Percentiles rank a stretch among this genome's conserved stretches.
Evolutionary conservation across 2,888 invertebrate genomes (phyloP).

Genomic region (Synergus itoensis): DNA sequence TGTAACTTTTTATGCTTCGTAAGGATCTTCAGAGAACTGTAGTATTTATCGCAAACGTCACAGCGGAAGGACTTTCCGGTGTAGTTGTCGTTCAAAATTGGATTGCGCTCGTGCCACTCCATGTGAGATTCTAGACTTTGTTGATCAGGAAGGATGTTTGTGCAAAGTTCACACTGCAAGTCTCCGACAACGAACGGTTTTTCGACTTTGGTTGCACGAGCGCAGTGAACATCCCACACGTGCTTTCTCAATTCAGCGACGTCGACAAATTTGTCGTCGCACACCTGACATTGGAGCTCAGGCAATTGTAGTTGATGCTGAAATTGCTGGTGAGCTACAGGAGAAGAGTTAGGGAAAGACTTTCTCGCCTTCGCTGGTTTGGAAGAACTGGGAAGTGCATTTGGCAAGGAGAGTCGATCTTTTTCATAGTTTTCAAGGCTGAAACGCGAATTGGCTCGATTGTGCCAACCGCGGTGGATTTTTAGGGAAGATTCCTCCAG

Average conservation of each 20-base stretch:
- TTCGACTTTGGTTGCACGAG: constrained; percentile 73
- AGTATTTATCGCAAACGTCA: constrained; percentile 83
- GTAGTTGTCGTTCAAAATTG: constrained; percentile 61
- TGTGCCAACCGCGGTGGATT: constrained; percentile 82
- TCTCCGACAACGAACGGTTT: constrained; percentile 65
- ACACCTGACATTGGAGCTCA: constrained; percentile 80
- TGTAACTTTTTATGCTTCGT: constrained; percentile 81
- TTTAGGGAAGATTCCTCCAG: constrained; percentile 83
- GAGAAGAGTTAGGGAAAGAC: constrained; percentile 65
- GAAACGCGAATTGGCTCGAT: constrained; percentile 78
- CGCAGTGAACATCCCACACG: constrained; percentile 81
- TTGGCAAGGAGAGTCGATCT: background rate
- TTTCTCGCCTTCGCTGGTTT: constrained; percentile 71
- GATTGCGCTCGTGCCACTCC: constrained; percentile 78
- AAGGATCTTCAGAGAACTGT: constrained; percentile 81
- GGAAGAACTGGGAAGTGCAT: constrained; percentile 32
- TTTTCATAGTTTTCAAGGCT: constrained; percentile 44
- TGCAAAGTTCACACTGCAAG: constrained; percentile 78
- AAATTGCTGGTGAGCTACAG: constrained; percentile 47
- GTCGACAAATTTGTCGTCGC: constrained; percentile 80
- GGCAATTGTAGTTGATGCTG: background rate
- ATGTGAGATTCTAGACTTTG: constrained; percentile 78
- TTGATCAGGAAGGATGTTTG: constrained; percentile 78
- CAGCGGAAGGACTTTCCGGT: constrained; percentile 79
- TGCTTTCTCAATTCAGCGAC: constrained; percentile 81